phyloP scores from a whole-genome alignment of 1,140 invertebrate species.

The Euschistus heros region DNA sequence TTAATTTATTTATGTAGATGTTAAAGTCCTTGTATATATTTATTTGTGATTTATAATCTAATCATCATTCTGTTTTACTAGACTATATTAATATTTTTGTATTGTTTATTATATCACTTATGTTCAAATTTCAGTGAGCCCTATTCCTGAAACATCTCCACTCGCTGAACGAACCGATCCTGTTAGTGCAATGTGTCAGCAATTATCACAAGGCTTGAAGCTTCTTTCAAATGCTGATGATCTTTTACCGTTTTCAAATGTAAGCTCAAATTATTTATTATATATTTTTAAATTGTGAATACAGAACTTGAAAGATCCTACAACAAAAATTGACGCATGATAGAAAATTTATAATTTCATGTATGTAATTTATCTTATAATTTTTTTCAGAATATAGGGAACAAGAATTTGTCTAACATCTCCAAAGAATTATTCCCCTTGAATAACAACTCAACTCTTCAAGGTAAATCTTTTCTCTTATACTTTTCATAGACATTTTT shows the following conservation, averaged over 20 bases:
- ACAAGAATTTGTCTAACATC: slow-evolving; percentile 1
- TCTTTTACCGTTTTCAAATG: slow-evolving; percentile 17
- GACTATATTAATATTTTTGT: too few relatives aligned
- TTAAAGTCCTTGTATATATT: background rate
- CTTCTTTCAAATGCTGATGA: slow-evolving; percentile 58
- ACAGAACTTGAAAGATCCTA: too few relatives aligned
- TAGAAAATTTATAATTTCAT: background rate
- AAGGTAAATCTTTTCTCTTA: slow-evolving; percentile 3
- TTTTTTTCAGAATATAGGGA: slow-evolving; percentile 4
- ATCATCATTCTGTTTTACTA: background rate
- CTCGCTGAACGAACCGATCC: slow-evolving; percentile 50
- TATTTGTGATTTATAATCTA: background rate
- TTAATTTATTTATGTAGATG: background rate
- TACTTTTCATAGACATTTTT: too few relatives aligned
- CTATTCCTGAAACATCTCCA: slow-evolving; percentile 70
- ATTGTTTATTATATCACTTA: background rate
- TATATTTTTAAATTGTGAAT: too few relatives aligned
- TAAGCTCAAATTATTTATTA: background rate
- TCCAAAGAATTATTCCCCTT: slow-evolving; percentile 6
- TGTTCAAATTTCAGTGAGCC: slow-evolving; percentile 47
- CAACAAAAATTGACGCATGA: background rate
- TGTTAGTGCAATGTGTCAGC: slow-evolving; percentile 78
- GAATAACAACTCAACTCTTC: slow-evolving; percentile 7
- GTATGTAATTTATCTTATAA: too few relatives aligned
- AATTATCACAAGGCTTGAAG: slow-evolving; percentile 70